Base-by-base conservation (phyloP, 1,140 invertebrate genomes). In the Monochamus saltuarius region DNA sequence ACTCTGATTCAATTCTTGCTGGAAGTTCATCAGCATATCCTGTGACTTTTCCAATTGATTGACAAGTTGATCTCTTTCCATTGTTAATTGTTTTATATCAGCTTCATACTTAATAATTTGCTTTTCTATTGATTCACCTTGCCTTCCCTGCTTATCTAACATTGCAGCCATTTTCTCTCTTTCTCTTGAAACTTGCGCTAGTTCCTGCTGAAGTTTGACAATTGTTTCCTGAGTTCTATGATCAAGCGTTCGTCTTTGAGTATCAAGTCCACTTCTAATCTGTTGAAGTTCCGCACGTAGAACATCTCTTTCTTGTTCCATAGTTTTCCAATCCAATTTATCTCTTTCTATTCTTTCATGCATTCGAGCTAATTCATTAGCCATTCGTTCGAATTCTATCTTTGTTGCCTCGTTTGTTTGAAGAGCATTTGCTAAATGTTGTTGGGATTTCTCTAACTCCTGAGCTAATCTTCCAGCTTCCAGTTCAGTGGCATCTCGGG, bases 1-100 rank as follows among this genome's bases (percentile, higher is more conserved):
- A 61, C 88, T 88, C 56, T 88, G 83, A 68, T 91, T 90, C 52
- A 95, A 72, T 71, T 95, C 91, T 71, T 92, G 87, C 75, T 94
- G 92, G 87, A 95, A 94, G 76, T 92, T 92, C 77, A 94, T 88
- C 39, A 95, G 76, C 84, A 95, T 94, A 69, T 94, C 92, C 75
- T 95, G 92, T 6, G 90, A 92, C 76, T 95, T 95, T 75, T 95
- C 92, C 69, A 95, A 73, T 74, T 95, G 92, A 49, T 89, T 85
- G 0, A 95, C 91, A 55, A 95, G 76, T 75, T 95, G 91, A 73
- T 95, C 92, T 50, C 92, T 78, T 76, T 95, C 92, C 38, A 89
- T 84, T 36, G 89, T 88, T 67, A 95, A 70, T 74, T 94, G 90
- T 70, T 92, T 93, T 60, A 89, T 85, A 61, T 95, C 92, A 1